Evolutionary conservation across 1,140 invertebrate species (phyloP).

Genomic region (Druon quercuslanigerum): DNA sequence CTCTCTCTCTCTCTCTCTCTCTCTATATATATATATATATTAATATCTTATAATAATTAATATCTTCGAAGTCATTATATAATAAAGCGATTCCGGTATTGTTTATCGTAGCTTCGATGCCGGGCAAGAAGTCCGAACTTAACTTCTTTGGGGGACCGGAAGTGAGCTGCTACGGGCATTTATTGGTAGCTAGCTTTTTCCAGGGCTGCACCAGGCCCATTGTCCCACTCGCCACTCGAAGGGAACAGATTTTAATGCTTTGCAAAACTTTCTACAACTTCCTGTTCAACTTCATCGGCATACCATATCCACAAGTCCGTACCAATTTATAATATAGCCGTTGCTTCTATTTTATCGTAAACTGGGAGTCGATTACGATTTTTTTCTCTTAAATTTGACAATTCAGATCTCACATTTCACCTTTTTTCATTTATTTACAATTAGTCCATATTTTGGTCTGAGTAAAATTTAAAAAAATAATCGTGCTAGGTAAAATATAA

Average conservation of each 20-base stretch:
- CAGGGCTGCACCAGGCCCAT: not conserved
- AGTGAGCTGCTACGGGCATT: constrained; percentile 36
- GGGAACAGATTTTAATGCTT: constrained; percentile 17
- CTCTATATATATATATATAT: constrained; percentile 8
- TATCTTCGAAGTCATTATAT: constrained; percentile 8
- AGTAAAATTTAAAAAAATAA: no score
- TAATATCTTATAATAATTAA: no score
- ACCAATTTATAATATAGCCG: no score
- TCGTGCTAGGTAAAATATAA: no score
- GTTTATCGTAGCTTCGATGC: constrained; percentile 10
- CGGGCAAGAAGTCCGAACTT: constrained; percentile 1
- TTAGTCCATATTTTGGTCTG: no score
- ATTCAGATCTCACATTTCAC: no score
- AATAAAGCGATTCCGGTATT: constrained; percentile 24
- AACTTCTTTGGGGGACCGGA: constrained; percentile 31
- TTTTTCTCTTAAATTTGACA: no score
- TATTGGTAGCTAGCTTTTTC: constrained; percentile 28
- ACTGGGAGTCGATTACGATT: no score
- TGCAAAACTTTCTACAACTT: constrained; percentile 10
- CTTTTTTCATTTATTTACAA: no score
- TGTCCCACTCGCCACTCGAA: not conserved
- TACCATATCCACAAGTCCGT: no score
- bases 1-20: no score
- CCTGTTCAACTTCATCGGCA: not conserved
- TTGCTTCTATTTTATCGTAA: no score